Base-by-base conservation (phyloP, 2,888 invertebrate genomes). In the Lasioglossum malachurum region DNA sequence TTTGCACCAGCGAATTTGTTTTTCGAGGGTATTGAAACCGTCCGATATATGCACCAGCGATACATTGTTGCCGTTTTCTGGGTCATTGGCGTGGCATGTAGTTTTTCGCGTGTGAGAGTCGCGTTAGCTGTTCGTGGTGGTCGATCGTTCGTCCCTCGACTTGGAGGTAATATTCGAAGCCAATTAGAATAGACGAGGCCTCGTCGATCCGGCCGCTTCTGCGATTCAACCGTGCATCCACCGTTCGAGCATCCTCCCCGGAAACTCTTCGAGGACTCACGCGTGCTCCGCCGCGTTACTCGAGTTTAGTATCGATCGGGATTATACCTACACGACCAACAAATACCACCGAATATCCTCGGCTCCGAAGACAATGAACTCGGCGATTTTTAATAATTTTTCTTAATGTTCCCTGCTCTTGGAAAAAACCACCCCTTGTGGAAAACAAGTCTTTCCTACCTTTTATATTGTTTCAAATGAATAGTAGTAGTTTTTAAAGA, bases 101-200 rank as follows among this genome's bases (percentile, higher is more conserved):
- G 60, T 82, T 87, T 87, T 83, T 87, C 81, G 86, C 87, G 86
- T 86, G 86, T 23, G 77, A 82, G 76, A 75, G 82, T 57, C 79
- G 71, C 82, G 86, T 86, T 87, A 79, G 77, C 67, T 69, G 57
- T 27, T 23, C 73, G 77, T 44, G 86, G 72, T 71, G 84, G 84
- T 88, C 88, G 87, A 88, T 88, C 88, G 87, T 88, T 87, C 82
- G 82, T 87, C 87, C 87, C 85, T 85, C 87, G 79, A 75, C 78
- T 87, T 60, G 60, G 85, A 84, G 82, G 87, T 86, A 84, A 81
- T 80, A 73, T 84, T 87, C 83, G 78, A 76, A 81, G 87, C 83
- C 83, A 84, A 87, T 87, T 84, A 84, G 79, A 87, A 86, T 75
- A 74, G 86, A 86, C 86, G 87, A 77, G 86, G 75, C 78, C 75